Conservation (phyloP, 2,888 invertebrate genomes). For the Pollenia angustigena region DNA sequence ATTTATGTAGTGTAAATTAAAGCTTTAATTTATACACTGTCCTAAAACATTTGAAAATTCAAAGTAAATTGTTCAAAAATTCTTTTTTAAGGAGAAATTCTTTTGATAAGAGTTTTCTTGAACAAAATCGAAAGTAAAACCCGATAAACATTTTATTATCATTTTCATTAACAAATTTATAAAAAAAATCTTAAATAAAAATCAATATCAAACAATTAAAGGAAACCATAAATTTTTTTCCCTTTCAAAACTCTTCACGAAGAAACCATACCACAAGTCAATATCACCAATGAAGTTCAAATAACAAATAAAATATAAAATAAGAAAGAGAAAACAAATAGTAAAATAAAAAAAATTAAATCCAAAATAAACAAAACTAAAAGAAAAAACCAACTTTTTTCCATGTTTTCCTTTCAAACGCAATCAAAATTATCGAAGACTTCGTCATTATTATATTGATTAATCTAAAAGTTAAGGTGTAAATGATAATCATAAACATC, state of each 20-base stretch:
- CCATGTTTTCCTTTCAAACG: not conserved
- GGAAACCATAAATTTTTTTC: constrained; percentile 5
- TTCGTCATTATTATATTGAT: not conserved
- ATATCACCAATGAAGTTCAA: constrained; percentile 30
- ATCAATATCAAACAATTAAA: constrained; percentile 23
- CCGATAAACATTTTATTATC: constrained; percentile 19
- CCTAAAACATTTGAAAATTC: too few species aligned
- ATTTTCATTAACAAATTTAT: constrained; percentile 22
- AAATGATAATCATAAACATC: constrained; percentile 28
- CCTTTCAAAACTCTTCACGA: not conserved
- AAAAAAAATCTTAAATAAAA: not conserved
- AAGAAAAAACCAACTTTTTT: constrained; percentile 2
- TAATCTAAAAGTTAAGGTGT: constrained; percentile 47
- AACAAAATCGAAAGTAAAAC: not conserved
- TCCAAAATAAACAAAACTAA: constrained; percentile 18
- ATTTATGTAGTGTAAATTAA: too few species aligned
- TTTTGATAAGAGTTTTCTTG: not conserved
- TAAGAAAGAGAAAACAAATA: constrained; percentile 14
- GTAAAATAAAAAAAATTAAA: constrained; percentile 20
- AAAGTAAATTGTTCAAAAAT: not conserved
- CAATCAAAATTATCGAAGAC: not conserved
- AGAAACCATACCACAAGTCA: not conserved
- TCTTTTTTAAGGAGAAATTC: not conserved
- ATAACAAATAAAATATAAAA: constrained; percentile 7
- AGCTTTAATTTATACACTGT: too few species aligned